phyloP scores from a whole-genome alignment of 2,888 invertebrate genomes.

The Allolobophora icterica region DNA sequence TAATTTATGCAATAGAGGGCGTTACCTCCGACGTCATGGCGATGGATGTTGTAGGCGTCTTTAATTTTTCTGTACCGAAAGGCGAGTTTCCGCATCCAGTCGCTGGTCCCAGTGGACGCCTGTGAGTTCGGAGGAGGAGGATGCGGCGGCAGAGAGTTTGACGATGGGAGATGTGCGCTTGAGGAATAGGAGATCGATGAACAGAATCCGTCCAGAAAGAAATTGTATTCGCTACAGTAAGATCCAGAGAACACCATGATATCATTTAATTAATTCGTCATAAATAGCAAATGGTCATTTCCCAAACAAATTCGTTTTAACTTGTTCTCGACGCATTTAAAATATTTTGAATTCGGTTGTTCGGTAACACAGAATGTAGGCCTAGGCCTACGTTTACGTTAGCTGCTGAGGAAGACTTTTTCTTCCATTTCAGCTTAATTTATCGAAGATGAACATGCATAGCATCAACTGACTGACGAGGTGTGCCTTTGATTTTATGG shows the following conservation, averaged over 20 bases:
- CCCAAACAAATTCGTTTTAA: no score
- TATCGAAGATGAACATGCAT: no score
- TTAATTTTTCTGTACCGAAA: neutral
- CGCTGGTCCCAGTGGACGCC: neutral
- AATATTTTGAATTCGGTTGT: no score
- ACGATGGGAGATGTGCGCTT: neutral
- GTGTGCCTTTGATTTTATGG: no score
- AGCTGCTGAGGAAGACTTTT: no score
- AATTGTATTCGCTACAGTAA: neutral
- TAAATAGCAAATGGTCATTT: neutral
- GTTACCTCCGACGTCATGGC: neutral
- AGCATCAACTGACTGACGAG: no score
- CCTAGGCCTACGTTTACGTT: no score
- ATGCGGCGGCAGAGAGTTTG: neutral
- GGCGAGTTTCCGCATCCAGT: conserved; percentile 11
- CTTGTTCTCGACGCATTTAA: no score
- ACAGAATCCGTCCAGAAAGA: neutral
- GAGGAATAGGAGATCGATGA: neutral
- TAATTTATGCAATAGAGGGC: neutral
- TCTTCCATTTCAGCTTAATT: no score
- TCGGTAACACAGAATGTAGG: no score
- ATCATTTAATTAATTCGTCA: neutral
- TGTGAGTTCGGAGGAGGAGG: neutral
- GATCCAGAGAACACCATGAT: neutral
- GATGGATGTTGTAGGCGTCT: neutral